Base-by-base conservation (phyloP, 2,113 vertebrate genomes). In the Geothlypis trichas region DNA sequence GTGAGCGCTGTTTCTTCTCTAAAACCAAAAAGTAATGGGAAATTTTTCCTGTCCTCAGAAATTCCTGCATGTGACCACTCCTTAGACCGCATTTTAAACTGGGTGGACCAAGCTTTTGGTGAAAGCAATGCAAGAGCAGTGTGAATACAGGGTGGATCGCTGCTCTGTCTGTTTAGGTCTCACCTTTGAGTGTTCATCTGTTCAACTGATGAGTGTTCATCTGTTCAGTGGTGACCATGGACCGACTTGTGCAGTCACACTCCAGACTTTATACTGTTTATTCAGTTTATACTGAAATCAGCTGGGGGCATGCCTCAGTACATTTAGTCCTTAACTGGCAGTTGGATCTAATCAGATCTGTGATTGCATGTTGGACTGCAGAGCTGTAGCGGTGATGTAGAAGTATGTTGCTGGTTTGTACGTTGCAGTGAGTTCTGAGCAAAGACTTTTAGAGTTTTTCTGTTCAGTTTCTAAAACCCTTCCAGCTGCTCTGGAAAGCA, bases 11-110 rank as follows among this genome's bases (percentile, higher is more conserved):
- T 65, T 72, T 75, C 39, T 65, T 31, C 79, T 89, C 44, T 42
- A 55, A 68, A 68, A 55, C 15, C 4, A 3, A 49, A 35, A 68
- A 22, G 31, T 3, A 12, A 13, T 3, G 5, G 44, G 67, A 58
- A 66, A 8, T 37, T 65, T 80, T 80, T 47, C 33, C 26, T 23
- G 47, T 71, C 52, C 41, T 81, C 51, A 18, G 19, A 65, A 49
- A 18, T 52, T 26, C 2, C 46, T 37, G 63, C 14, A 4, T 0
- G 0, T 33, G 14, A 63, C 52, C 1, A 2, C 0, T 3, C 33
- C 39, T 49, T 31, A 14, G 35, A 54, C 51, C 0, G 0, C 49
- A 3, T 58, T 90, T 80, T 74, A 71, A 79, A 35, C 16, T 13
- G 33, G 7, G 22, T 26, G 19, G 61, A 57, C 13, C 9, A 21